phyloP scores from a whole-genome alignment of 2,797 vertebrate genomes.

The Neostethus bicornis region DNA sequence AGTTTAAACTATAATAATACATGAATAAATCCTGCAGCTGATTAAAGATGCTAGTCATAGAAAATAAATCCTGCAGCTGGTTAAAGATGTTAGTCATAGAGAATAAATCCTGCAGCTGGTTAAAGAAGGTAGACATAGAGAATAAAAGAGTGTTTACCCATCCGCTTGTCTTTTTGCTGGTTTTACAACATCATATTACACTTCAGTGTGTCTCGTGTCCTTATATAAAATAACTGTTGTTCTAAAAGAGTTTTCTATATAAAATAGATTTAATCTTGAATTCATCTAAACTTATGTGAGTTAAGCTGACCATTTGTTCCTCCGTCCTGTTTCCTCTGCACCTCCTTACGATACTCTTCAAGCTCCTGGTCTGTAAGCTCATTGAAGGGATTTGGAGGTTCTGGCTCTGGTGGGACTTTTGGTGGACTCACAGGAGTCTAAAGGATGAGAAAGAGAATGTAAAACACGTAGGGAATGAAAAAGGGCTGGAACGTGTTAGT shows the following conservation, averaged over 20 bases:
- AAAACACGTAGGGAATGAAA: neutral
- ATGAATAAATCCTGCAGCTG: neutral
- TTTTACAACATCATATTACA: neutral
- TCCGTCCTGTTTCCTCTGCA: conserved; percentile 89
- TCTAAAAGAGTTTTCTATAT: neutral
- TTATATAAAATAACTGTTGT: neutral
- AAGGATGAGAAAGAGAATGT: conserved; percentile 26
- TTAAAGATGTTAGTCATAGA: conserved; percentile 1
- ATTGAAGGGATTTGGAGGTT: conserved; percentile 94
- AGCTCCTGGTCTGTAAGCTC: conserved; percentile 95
- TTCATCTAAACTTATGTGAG: conserved; percentile 1
- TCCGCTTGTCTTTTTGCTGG: neutral
- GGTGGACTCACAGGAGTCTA: conserved; percentile 87
- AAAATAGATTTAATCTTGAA: neutral
- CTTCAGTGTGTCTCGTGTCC: neutral
- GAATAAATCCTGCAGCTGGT: neutral
- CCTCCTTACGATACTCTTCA: conserved; percentile 95
- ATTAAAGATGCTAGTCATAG: neutral
- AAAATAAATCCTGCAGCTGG: neutral
- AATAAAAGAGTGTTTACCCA: neutral
- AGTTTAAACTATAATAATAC: neutral
- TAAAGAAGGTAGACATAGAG: neutral
- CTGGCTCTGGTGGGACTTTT: conserved; percentile 77
- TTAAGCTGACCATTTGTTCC: conserved; percentile 80
- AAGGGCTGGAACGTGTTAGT: neutral